phyloP scores from a whole-genome alignment of 1,140 invertebrate genomes.

The Belonocnema kinseyi region DNA sequence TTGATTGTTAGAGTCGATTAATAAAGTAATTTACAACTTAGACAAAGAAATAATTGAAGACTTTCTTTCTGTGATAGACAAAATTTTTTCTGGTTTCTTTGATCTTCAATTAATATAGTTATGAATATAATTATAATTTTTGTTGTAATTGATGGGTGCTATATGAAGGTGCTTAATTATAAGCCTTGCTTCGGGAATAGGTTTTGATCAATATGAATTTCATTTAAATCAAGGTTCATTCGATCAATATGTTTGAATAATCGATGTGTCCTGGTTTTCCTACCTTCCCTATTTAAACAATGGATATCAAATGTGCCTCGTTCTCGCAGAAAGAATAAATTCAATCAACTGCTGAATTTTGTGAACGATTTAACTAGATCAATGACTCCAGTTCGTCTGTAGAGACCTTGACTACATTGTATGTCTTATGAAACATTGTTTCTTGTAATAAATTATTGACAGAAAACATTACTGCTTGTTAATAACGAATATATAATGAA shows the following conservation, averaged over 20 bases:
- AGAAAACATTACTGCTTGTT: too few relatives aligned
- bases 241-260: background rate
- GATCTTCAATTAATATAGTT: too few relatives aligned
- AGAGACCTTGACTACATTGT: background rate
- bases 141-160: too few relatives aligned
- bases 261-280: background rate
- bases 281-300: background rate
- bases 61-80: too few relatives aligned
- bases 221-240: background rate
- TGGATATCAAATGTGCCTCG: background rate
- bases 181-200: too few relatives aligned
- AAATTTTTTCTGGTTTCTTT: too few relatives aligned
- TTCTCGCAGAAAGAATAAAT: background rate
- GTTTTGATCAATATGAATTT: too few relatives aligned
- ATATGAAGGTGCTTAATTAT: too few relatives aligned
- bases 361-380: constrained; percentile 18
- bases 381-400: background rate
- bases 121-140: too few relatives aligned
- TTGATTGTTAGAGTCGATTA: constrained; percentile 10
- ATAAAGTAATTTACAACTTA: constrained; percentile 6
- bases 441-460: background rate
- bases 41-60: constrained; percentile 1
- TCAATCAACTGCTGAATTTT: background rate
- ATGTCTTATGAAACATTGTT: background rate
- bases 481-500: too few relatives aligned